A percentile compares a stretch with the other conserved stretches of the same genome.
phyloP scores from a whole-genome alignment of 2,797 vertebrate genomes.

The Hydrophis major region DNA sequence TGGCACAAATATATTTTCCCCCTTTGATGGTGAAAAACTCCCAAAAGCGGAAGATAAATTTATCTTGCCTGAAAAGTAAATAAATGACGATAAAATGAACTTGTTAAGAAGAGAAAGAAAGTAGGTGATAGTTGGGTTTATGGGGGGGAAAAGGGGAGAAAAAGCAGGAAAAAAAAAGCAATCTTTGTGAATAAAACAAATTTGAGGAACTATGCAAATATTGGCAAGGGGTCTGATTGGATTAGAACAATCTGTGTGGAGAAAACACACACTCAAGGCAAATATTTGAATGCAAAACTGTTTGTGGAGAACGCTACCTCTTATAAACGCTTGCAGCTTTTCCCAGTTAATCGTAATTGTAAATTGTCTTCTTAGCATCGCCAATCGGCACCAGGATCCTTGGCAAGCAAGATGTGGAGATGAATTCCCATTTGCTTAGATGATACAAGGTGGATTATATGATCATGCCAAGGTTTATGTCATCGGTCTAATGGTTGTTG shows the following conservation, averaged over 20 bases:
- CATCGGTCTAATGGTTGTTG: neutral
- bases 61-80: neutral
- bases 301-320: neutral
- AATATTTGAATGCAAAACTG: neutral
- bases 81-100: neutral
- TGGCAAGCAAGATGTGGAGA: neutral
- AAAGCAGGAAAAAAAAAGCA: neutral
- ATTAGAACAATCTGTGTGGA: neutral
- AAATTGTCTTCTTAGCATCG: neutral
- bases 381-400: neutral
- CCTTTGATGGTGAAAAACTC: neutral
- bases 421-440: neutral
- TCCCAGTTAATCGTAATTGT: neutral
- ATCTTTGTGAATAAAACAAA: neutral
- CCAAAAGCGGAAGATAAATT: neutral
- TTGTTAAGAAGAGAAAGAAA: neutral
- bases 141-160: neutral
- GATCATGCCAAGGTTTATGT: neutral
- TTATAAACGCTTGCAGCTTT: neutral
- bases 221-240: neutral
- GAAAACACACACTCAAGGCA: neutral
- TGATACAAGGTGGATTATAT: neutral
- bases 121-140: neutral
- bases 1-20: neutral
- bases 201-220: neutral